Evolutionary conservation across 2,888 invertebrate genomes (phyloP).

Genomic region (Cryptosula pallasiana): DNA sequence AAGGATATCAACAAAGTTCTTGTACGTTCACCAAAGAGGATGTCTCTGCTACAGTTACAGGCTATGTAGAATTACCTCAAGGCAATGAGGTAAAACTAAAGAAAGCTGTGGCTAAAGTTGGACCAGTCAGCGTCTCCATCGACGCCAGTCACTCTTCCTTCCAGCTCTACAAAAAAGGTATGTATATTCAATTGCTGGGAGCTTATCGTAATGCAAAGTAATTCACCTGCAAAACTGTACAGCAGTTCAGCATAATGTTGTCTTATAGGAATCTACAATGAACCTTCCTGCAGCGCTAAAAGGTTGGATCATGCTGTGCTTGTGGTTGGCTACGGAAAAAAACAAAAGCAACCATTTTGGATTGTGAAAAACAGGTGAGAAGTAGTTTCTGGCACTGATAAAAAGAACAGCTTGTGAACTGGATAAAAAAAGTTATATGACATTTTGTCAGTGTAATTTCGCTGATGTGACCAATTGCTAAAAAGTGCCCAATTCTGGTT

Average conservation of each 20-base stretch:
- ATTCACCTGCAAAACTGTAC: no score
- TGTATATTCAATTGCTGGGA: no score
- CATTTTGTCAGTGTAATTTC: no score
- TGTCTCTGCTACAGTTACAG: not conserved
- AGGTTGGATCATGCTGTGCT: conserved; percentile 27
- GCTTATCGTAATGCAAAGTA: no score
- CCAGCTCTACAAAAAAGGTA: not conserved
- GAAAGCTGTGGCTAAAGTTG: conserved; percentile 4
- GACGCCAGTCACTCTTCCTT: not conserved
- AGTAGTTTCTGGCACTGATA: not conserved
- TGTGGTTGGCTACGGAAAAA: conserved; percentile 27
- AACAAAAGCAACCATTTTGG: not conserved
- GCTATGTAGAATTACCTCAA: conserved; percentile 1
- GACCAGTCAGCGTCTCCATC: not conserved
- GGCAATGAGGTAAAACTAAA: not conserved
- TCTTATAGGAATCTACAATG: conserved; percentile 28
- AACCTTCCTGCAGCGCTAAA: conserved; percentile 23
- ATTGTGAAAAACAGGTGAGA: not conserved
- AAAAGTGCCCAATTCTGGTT: no score
- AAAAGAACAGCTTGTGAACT: no score
- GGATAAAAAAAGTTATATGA: no score
- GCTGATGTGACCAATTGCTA: no score
- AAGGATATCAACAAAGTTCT: not conserved
- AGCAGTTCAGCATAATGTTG: no score
- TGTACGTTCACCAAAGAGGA: not conserved